Evolutionary conservation across 2,888 invertebrate genomes (phyloP), one percentile per base, ranked within the genome.

Genomic region (Drosophila maculinotata): DNA sequence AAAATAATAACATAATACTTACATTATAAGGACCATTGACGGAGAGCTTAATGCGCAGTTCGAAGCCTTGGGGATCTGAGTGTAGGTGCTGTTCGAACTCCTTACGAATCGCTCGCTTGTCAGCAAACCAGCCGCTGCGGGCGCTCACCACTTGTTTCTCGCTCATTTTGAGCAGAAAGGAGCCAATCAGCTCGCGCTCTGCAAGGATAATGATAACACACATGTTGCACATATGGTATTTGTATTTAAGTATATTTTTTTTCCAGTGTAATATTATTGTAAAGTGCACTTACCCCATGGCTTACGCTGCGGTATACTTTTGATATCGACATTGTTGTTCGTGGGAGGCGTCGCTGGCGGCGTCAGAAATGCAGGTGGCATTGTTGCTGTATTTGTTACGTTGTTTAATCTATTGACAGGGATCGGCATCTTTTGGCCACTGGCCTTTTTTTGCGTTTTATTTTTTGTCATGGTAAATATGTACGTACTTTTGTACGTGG

Each of bases 101-200:
- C 10, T 33, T 10, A 1, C 79, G 80, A 15, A 87, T 4, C 1
- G 20, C 48, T 0, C n/a, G 5, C 60, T 89, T 89, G 2, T 76
- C 70, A 41, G 81, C 63, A 25, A 66, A 62, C 90, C 89, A 89
- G 26, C 67, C 59, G 17, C 41, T 69, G 2, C 65, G 68, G 23
- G 72, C 52, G n/a, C 28, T 49, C 60, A 89, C 53, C 23, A 84
- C 51, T 39, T 78, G 58, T 5, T 59, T 58, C 4, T 81, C 78
- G 33, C 79, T 58, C 65, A 89, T 70, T 8, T 75, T 58, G 25
- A 89, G 51, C 25, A 89, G 47, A 56, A 89, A 89, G 8, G 51
- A 41, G 3, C 89, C 89, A 53, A 90, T 69, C 1, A 75, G 41
- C 45, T 89, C 78, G 3, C 87, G 80, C 28, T 86, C 89, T 86